Conservation (phyloP, 2,113 vertebrate species). For the Crotalus helleri region DNA sequence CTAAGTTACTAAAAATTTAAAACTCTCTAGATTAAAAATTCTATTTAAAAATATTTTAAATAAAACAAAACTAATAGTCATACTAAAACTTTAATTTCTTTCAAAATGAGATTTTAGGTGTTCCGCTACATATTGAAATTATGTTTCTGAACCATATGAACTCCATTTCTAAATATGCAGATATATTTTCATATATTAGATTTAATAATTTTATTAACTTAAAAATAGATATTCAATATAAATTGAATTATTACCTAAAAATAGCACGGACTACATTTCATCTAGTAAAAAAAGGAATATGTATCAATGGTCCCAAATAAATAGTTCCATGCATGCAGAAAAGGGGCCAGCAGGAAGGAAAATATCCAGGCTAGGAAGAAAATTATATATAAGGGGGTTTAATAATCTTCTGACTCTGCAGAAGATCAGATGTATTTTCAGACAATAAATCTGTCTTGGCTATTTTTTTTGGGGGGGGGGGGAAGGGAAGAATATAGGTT, state of each 20-base stretch:
- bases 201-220: not conserved
- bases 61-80: not conserved
- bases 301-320: conserved; percentile 13
- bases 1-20: not conserved
- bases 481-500: not conserved
- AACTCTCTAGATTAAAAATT: not conserved
- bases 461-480: not conserved
- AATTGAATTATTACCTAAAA: not conserved
- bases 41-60: not conserved
- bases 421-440: not conserved
- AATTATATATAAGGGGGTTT: not conserved
- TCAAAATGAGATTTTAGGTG: not conserved
- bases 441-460: not conserved
- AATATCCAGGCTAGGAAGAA: not conserved
- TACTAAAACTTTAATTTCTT: conserved; percentile 6
- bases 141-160: not conserved
- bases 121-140: not conserved
- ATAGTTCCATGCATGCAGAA: not conserved
- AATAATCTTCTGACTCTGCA: not conserved
- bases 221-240: conserved; percentile 3
- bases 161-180: not conserved
- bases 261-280: not conserved
- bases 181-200: not conserved
- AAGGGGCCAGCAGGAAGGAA: not conserved
- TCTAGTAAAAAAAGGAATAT: not conserved